Evolutionary conservation across 1,140 invertebrate genomes (phyloP), one percentile per base, ranked within the genome.

Genomic region (Platorchestia sp.): DNA sequence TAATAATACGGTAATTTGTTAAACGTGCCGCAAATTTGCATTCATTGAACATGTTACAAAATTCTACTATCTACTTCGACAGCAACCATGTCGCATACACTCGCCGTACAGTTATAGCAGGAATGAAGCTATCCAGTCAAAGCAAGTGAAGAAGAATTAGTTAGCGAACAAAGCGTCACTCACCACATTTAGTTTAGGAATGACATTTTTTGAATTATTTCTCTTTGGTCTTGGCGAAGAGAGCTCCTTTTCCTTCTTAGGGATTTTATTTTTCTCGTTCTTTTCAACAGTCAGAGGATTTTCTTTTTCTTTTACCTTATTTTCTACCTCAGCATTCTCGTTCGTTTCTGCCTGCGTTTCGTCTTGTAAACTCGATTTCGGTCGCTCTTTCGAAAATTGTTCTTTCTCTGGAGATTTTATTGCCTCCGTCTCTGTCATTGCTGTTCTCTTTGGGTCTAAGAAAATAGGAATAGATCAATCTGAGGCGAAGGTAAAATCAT

Each of bases 131-230:
- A 14, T 10, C 59, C 36, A 14, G 47, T 51, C 6, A 19, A 75
- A 75, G 59, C 27, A 75, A 22, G 3, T 22, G 27, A 75, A 75
- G 27, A 22, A 27, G 36, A 75, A 75, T 75, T 27, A 22, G 59
- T 75, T 27, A 22, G 59, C 27, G 27, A 75, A 36, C 59, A 75
- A 36, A 75, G 59, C 27, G n/a, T 93, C 36, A 93, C 91, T 93
- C 91, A 93, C 91, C 91, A 93, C 91, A 40, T 93, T 93, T 19
- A 93, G 91, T 47, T 93, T 93, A 45, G 91, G 91, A 45, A 93
- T 44, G 14, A 93, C 91, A 93, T 93, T 47, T 93, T 93, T 93
- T 10, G 45, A 44, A 27, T n/a, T 93, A 40, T 7, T n/a, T 93
- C 91, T 42, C 45, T 93, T 93, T 45, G 91, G 91, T 93, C 45